phyloP scores from a whole-genome alignment of 1,140 invertebrate genomes.

The Polyergus mexicanus region DNA sequence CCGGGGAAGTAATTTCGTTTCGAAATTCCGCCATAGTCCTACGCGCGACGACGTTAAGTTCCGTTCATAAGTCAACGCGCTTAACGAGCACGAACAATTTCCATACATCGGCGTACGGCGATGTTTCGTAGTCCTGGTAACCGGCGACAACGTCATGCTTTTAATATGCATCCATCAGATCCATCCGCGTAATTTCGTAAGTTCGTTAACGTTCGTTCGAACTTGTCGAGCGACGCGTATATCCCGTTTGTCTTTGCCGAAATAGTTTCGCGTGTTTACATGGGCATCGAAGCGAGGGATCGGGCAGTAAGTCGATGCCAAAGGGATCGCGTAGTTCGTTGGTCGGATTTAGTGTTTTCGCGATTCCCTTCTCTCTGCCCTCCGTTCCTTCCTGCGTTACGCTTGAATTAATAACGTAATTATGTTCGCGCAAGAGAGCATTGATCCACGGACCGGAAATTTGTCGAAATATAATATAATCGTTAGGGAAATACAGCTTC shows the following conservation, averaged over 20 bases:
- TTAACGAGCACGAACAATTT: conserved; percentile 65
- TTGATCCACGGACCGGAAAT: conserved; percentile 26
- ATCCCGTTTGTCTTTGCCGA: background rate
- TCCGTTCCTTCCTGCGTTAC: conserved; percentile 24
- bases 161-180: conserved; percentile 60
- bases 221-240: conserved; percentile 5
- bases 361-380: background rate
- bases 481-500: background rate
- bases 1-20: conserved; percentile 55
- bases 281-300: background rate
- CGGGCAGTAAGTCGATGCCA: conserved; percentile 10
- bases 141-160: conserved; percentile 50
- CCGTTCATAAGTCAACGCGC: conserved; percentile 60
- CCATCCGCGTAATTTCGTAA: conserved; percentile 46
- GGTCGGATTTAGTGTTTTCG: conserved; percentile 21
- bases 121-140: conserved; percentile 35
- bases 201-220: conserved; percentile 57
- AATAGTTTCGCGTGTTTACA: conserved; percentile 34
- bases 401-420: conserved; percentile 47
- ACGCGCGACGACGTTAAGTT: conserved; percentile 50
- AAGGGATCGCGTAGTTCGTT: conserved; percentile 34
- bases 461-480: conserved; percentile 8
- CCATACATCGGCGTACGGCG: conserved; percentile 56
- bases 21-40: conserved; percentile 53
- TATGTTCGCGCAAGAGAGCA: background rate